phyloP scores from a whole-genome alignment of 2,888 invertebrate genomes.

The Oscheius sp. region DNA sequence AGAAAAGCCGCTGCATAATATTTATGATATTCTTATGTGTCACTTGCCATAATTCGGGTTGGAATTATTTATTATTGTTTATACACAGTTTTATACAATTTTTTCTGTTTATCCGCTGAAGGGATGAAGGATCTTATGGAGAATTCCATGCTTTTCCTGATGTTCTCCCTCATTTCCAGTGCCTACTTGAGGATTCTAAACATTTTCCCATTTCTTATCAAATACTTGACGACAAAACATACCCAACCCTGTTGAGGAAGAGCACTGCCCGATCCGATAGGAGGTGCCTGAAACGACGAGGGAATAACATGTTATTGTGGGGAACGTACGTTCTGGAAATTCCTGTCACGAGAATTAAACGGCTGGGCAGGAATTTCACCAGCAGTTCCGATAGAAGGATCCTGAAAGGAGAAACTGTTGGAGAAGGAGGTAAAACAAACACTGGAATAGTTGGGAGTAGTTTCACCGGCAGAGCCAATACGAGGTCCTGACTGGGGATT shows the following conservation, averaged over 20 bases:
- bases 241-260: not conserved
- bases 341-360: not conserved
- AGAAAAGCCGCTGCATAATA: constrained; percentile 43
- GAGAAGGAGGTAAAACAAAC: not conserved
- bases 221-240: not conserved
- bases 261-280: not conserved
- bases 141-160: constrained; percentile 4
- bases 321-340: not conserved
- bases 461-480: constrained; percentile 14
- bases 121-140: not conserved
- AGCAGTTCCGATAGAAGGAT: constrained; percentile 22
- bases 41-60: constrained; percentile 7
- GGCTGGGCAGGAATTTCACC: constrained; percentile 16
- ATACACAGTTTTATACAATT: not conserved
- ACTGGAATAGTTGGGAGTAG: not conserved
- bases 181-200: constrained; percentile 14
- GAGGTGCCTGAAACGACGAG: not conserved
- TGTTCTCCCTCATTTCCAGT: constrained; percentile 21
- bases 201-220: not conserved
- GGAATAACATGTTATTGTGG: no score
- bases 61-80: not conserved
- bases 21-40: not conserved
- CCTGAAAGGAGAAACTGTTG: not conserved
- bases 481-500: not conserved
- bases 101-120: constrained; percentile 22